Evolutionary conservation across 2,797 vertebrate genomes (phyloP).

Genomic region (Malurus splendens): DNA sequence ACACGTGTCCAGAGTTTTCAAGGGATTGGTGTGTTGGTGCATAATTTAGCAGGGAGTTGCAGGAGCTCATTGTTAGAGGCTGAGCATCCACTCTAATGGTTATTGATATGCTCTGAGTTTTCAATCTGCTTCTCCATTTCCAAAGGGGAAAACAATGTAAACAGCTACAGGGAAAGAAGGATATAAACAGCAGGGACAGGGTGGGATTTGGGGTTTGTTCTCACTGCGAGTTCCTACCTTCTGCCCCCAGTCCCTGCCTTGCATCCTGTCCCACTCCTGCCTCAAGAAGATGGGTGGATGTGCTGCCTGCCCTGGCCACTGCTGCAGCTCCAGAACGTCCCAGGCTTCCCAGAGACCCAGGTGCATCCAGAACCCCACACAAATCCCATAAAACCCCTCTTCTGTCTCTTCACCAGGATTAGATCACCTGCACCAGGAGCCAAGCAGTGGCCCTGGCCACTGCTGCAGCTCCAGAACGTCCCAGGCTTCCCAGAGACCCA

Average conservation of each 20-base stretch:
- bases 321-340: too few species aligned
- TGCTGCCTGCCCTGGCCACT: not conserved
- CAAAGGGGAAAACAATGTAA: slow-evolving; percentile 16
- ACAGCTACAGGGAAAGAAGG: not conserved
- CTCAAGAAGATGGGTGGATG: rapidly evolving
- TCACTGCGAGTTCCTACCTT: too few species aligned
- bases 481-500: not conserved
- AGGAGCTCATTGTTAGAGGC: slow-evolving; percentile 47
- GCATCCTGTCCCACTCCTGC: not conserved
- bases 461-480: too few species aligned
- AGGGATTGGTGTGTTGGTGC: slow-evolving; percentile 37
- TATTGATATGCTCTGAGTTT: slow-evolving; percentile 50
- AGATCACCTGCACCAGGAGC: not conserved
- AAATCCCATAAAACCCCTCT: not conserved
- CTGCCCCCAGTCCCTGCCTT: rapidly evolving
- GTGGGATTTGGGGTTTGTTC: not conserved
- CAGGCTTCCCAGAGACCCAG: not conserved
- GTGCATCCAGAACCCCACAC: not conserved
- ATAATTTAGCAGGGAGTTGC: slow-evolving; percentile 56
- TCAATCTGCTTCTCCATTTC: slow-evolving; percentile 39
- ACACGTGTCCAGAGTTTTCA: not conserved
- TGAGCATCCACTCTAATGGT: slow-evolving; percentile 55
- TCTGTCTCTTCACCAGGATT: not conserved
- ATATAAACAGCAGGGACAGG: not conserved
- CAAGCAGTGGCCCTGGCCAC: not conserved